phyloP scores from a whole-genome alignment of 35 echinoderm and acorn worm species.

The Patiria miniata region DNA sequence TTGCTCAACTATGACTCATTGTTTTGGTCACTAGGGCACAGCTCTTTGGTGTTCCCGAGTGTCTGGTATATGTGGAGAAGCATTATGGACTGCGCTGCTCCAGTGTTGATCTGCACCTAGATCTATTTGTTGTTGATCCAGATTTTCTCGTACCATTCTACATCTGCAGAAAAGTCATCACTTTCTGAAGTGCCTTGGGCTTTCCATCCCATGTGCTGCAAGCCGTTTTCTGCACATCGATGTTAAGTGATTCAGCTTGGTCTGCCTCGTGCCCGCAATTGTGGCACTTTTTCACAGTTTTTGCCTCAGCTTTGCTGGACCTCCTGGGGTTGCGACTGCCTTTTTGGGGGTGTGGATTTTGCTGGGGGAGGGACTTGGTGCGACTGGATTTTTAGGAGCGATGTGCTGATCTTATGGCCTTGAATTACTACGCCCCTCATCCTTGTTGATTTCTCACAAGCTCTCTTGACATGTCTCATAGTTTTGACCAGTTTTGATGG shows the following conservation, averaged over 20 bases:
- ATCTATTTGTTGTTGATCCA: slow-evolving; percentile 29
- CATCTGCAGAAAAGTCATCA: slow-evolving; percentile 2
- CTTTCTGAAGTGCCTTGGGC: not conserved
- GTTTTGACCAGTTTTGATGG: slow-evolving; percentile 25
- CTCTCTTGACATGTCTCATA: not conserved
- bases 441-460: not conserved
- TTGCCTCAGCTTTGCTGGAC: not conserved
- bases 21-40: slow-evolving; percentile 17
- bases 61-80: slow-evolving; percentile 31
- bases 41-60: not conserved
- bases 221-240: slow-evolving; percentile 41
- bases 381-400: not conserved
- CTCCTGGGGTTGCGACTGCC: not conserved
- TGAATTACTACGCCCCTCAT: not conserved
- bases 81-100: slow-evolving; percentile 61
- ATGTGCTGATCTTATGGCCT: not conserved
- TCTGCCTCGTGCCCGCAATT: slow-evolving; percentile 51
- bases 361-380: not conserved
- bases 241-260: slow-evolving; percentile 67
- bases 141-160: slow-evolving; percentile 70
- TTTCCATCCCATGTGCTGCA: slow-evolving; percentile 21
- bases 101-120: slow-evolving; percentile 63
- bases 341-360: not conserved
- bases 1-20: slow-evolving; percentile 65
- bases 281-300: slow-evolving; percentile 68